Evolutionary conservation across 2,113 vertebrate species (phyloP), one percentile per base, ranked within the genome.

Genomic region (Mellivora capensis): DNA sequence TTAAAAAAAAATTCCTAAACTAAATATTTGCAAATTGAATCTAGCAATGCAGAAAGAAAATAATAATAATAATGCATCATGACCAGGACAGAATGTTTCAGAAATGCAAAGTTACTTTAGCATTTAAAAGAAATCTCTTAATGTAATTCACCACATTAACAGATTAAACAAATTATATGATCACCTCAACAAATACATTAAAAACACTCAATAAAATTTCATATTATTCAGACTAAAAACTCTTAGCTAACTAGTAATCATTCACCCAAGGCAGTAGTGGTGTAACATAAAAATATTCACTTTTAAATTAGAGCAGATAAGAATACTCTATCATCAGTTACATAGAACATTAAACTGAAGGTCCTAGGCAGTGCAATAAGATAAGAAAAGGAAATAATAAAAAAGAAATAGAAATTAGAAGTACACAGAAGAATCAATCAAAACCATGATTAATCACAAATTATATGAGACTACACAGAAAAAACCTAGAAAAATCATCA

Each of bases 21-120:
- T 84, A 94, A 96, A 85, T 81, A 37, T 95, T 79, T 94, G 49
- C 76, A 95, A 71, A 90, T 37, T 62, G 37, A 90, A 87, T 74
- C 7, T 59, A 87, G 6, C 27, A 96, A 64, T 49, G 21, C 11
- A 95, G 20, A 37, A 18, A 62, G n/a, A 74, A 39, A 34, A 79
- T 79, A 62, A 42, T 47, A 77, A 39, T 25, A 72, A 77, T 31
- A 82, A 74, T 47, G n/a, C 49, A 76, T 39, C 20, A 23, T 64
- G 29, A 52, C 23, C 8, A 72, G 18, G 10, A 54, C 59, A 87
- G 6, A 11, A 64, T 94, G 21, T 81, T 97, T 87, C 83, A 92
- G 42, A 96, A 89, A 61, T 76, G 18, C 34, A 69, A 95, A 59
- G 12, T 17, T 61, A 20, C 83, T 80, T 92, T 44, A 81, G 7